phyloP scores from a whole-genome alignment of 2,888 invertebrate genomes.

The Nephrotoma appendiculata region DNA sequence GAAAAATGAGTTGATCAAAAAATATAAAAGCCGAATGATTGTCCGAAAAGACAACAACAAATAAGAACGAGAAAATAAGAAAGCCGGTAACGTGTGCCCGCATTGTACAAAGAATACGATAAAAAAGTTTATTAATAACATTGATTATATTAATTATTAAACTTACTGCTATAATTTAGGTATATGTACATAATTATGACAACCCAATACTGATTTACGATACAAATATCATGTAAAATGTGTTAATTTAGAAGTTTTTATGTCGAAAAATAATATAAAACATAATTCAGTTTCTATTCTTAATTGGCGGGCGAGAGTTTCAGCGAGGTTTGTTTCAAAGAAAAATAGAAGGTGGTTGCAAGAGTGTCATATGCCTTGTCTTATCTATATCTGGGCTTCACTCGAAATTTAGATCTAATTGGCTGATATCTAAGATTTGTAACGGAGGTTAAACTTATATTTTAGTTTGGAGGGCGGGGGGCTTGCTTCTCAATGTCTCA shows the following conservation, averaged over 20 bases:
- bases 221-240: neutral
- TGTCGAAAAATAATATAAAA: neutral
- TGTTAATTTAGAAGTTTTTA: neutral
- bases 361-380: no score
- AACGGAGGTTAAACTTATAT: no score
- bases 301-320: no score
- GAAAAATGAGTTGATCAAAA: slow-evolving; percentile 44
- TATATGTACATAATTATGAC: neutral
- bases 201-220: neutral
- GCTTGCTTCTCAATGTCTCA: no score
- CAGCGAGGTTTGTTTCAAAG: no score
- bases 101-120: neutral
- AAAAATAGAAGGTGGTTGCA: no score
- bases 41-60: neutral
- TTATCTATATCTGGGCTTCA: no score
- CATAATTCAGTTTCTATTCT: neutral
- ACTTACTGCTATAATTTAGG: neutral
- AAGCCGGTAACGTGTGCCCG: no score
- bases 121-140: neutral
- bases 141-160: neutral
- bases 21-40: slow-evolving; percentile 37
- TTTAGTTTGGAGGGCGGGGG: no score
- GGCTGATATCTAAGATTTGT: no score
- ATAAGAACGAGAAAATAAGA: neutral
- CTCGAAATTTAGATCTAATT: no score